Conservation (phyloP, 2,797 vertebrate genomes). For the Hyperoplus immaculatus region DNA sequence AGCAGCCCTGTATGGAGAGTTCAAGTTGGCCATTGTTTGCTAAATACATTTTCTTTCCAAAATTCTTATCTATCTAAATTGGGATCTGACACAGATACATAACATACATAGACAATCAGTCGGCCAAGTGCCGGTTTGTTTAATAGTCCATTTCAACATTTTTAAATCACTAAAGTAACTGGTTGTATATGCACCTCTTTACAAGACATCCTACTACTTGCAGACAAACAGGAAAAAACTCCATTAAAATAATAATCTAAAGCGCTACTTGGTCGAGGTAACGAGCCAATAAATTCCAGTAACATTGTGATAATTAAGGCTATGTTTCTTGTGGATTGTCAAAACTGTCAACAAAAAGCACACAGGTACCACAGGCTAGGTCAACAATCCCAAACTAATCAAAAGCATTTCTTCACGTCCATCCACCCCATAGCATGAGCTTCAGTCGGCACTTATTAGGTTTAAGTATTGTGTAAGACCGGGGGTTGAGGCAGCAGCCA, state of each 20-base stretch:
- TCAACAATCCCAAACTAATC: conserved; percentile 18
- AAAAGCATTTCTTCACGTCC: conserved; percentile 22
- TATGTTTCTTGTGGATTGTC: not conserved
- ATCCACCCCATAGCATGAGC: conserved; percentile 27
- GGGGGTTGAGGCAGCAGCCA: not conserved
- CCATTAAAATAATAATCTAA: no score
- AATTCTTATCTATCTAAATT: not conserved
- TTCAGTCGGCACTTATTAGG: conserved; percentile 23
- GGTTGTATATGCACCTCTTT: not conserved
- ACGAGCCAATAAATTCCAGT: not conserved
- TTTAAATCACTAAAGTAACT: not conserved
- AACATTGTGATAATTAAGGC: not conserved
- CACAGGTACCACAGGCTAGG: not conserved
- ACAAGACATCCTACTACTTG: not conserved
- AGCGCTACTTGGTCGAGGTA: not conserved
- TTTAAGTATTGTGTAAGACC: not conserved
- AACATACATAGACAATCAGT: not conserved
- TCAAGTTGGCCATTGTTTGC: not conserved
- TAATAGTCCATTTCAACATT: not conserved
- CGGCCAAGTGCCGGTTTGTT: not conserved
- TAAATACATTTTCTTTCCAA: no score
- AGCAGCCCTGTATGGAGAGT: not conserved
- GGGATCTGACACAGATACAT: not conserved
- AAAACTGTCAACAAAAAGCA: not conserved
- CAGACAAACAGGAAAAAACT: not conserved